Base-by-base conservation (phyloP, 1,140 invertebrate genomes). In the Lanistes nyassanus region DNA sequence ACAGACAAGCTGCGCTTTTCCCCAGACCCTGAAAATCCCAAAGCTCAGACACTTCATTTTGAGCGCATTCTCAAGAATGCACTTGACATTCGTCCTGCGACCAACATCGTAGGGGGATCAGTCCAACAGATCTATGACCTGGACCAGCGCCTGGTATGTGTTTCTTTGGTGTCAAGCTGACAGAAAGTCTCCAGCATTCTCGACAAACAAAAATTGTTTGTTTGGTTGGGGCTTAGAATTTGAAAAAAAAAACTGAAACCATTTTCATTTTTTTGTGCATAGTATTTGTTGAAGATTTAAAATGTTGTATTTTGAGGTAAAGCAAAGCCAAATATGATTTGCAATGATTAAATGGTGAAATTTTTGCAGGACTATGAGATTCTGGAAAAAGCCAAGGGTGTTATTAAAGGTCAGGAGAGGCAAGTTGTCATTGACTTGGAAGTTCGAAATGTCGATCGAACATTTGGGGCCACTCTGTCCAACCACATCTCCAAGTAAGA, bases 391-490 rank as follows among this genome's bases (percentile, higher is more conserved):
- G 93, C 94, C 23, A 90, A 91, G 72, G 91, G 92, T 55, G 93
- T 98, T 29, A 78, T 98, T 42, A 93, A 94, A 68, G 95, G 95
- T 0, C 88, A 90, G 39, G 87, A 92, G 68, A 91, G 92, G 36
- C 91, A 90, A 60, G 91, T 96, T 3, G 91, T 93, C 64, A 93
- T 98, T 65, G 91, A 93, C 67, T 93, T 96, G 92, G 91, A 91
- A 51, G 98, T 98, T 77, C 93, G 92, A 58, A 99, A 99, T 87
- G 95, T 96, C 88, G 95, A 96, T 82, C 91, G 98, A 70, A 94
- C 96, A 6, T 99, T 99, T 89, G 95, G 93, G 13, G 94, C 96
- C 2, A 99, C 97, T 1, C 91, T 99, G 0, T 98, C 96, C 82
- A 98, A 99, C 87, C 92, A 97, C 83, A 96, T 99, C 86, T 96